Conservation (phyloP, 2,113 vertebrate species). For the Ranitomeya imitator region DNA sequence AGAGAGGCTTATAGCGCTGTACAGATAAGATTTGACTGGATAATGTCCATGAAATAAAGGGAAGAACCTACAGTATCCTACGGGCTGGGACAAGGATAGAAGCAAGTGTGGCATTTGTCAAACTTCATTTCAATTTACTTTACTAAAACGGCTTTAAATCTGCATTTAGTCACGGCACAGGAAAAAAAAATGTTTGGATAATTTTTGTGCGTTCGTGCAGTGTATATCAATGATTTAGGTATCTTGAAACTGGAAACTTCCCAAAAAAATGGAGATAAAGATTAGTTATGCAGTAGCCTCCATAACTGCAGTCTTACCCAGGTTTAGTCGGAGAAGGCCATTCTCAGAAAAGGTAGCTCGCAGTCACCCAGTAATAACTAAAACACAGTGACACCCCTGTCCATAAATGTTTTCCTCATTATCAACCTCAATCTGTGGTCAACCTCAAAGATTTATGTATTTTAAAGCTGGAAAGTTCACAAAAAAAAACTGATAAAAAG, state of each 20-base stretch:
- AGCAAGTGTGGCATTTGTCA: background rate
- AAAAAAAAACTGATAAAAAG: no score
- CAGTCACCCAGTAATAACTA: background rate
- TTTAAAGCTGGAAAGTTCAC: no score
- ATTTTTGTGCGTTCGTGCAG: background rate
- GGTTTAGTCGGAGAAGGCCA: background rate
- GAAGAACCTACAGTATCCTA: background rate
- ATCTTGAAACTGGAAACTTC: background rate
- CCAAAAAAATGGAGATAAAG: background rate
- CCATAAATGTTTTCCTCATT: background rate
- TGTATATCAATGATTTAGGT: constrained; percentile 5
- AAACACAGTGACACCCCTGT: background rate
- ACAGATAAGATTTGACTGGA: background rate
- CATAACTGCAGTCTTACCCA: background rate
- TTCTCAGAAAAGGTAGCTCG: background rate
- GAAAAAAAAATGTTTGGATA: background rate
- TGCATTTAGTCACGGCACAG: background rate
- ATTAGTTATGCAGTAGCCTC: background rate
- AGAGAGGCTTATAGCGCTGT: background rate
- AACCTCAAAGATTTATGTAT: no score
- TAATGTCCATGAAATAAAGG: background rate
- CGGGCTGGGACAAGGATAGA: background rate
- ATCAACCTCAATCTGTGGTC: background rate
- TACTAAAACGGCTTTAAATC: background rate
- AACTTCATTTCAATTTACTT: background rate